These are phyloP conservation scores for Perizoma flavofasciatum DNA, from an alignment of 2,888 invertebrate species.

Conservation along the genomic window DNA sequence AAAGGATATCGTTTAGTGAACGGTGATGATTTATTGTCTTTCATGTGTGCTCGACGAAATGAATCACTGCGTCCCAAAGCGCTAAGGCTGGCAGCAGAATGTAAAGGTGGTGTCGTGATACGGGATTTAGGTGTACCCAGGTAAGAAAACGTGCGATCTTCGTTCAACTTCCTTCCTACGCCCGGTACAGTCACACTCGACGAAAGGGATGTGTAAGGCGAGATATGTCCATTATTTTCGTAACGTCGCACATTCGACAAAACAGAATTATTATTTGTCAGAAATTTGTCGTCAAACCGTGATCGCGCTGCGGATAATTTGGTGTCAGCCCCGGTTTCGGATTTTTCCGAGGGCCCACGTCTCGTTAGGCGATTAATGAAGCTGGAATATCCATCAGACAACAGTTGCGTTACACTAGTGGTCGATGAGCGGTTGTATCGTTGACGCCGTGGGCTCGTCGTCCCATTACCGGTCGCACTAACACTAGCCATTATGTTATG, in stretches of 20 bases:
- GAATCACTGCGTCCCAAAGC: conserved; percentile 75
- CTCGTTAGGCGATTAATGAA: conserved; percentile 91
- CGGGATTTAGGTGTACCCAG: conserved; percentile 66
- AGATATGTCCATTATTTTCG: conserved; percentile 72
- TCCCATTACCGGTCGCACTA: conserved; percentile 65
- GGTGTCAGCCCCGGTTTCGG: conserved; percentile 70
- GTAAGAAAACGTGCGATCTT: conserved; percentile 73
- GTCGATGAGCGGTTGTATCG: conserved; percentile 91
- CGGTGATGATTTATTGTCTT: conserved; percentile 76
- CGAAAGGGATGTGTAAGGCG: conserved; percentile 68
- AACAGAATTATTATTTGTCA: conserved; percentile 64
- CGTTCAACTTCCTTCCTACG: conserved; percentile 63
- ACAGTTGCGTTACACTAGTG: conserved; percentile 92
- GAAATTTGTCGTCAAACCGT: conserved; percentile 73
- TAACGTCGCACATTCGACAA: conserved; percentile 72
- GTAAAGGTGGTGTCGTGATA: conserved; percentile 72
- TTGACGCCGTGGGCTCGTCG: conserved; percentile 84
- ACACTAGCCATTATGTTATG: conserved; percentile 64
- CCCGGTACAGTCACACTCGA: conserved; percentile 52
- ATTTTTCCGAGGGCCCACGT: conserved; percentile 90
- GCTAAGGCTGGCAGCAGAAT: conserved; percentile 65
- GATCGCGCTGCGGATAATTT: conserved; percentile 63
- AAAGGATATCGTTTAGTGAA: conserved; percentile 73
- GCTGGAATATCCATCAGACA: conserved; percentile 94
- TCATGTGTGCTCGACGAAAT: conserved; percentile 74